Conservation (phyloP, 2,113 vertebrate species). For the Hippocampus guttulatus region DNA sequence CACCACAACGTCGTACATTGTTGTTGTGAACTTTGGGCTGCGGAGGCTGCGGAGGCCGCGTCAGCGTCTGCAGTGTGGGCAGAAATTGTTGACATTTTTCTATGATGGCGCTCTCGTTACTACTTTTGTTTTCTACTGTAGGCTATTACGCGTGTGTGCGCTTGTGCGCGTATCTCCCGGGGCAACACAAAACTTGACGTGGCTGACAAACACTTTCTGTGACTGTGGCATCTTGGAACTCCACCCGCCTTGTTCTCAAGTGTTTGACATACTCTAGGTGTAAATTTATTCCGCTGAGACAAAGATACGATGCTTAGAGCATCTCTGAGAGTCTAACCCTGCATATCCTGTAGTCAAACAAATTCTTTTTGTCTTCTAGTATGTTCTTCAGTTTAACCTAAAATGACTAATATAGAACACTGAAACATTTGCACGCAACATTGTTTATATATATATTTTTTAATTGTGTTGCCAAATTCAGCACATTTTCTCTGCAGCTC, state of each 20-base stretch:
- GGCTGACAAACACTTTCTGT: conserved; percentile 60
- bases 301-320: background rate
- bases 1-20: conserved; percentile 69
- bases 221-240: conserved; percentile 29
- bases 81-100: conserved; percentile 71
- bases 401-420: background rate
- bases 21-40: conserved; percentile 74
- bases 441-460: background rate
- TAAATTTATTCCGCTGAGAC: conserved; percentile 27
- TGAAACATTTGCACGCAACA: background rate
- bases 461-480: background rate
- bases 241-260: conserved; percentile 37
- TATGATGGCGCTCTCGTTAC: conserved; percentile 59
- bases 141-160: conserved; percentile 24
- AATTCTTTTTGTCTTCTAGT: background rate
- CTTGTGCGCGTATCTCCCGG: conserved; percentile 31
- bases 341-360: background rate
- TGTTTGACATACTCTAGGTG: conserved; percentile 39
- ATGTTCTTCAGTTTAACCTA: background rate
- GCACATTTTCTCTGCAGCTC: background rate
- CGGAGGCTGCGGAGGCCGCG: conserved; percentile 64
- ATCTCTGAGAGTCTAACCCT: background rate
- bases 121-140: conserved; percentile 50
- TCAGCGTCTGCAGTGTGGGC: conserved; percentile 42
- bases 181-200: conserved; percentile 52